Evolutionary conservation across 1,140 invertebrate species (phyloP).

Genomic region (Drosophila albomicans): DNA sequence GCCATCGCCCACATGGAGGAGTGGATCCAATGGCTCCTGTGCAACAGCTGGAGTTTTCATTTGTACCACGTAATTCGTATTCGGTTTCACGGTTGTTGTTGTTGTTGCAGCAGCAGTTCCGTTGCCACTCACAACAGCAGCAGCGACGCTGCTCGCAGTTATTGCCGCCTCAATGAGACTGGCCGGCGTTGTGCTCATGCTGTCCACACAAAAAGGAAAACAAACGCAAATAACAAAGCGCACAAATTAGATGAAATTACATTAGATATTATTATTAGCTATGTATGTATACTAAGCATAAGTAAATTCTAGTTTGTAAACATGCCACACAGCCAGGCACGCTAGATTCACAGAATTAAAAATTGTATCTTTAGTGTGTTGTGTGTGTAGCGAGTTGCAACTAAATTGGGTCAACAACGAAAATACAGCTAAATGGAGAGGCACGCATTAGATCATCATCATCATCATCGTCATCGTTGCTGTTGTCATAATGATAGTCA

Average conservation of each 20-base stretch:
- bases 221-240: neutral
- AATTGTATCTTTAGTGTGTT: conserved; percentile 3
- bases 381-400: conserved; percentile 32
- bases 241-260: conserved; percentile 23
- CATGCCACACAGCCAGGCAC: conserved; percentile 19
- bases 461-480: conserved; percentile 6
- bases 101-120: conserved; percentile 25
- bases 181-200: conserved; percentile 79
- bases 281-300: neutral
- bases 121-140: conserved; percentile 39
- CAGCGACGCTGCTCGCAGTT: conserved; percentile 62
- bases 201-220: conserved; percentile 33
- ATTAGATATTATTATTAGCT: conserved; percentile 16
- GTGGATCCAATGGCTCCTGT: conserved; percentile 77
- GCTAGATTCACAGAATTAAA: conserved; percentile 9
- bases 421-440: conserved; percentile 19
- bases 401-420: conserved; percentile 43
- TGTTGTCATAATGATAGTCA: conserved; percentile 11
- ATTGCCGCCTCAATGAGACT: conserved; percentile 79
- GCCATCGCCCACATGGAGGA: conserved; percentile 86
- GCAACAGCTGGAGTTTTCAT: conserved; percentile 54
- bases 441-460: conserved; percentile 76
- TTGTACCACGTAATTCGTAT: conserved; percentile 72
- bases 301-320: conserved; percentile 9
- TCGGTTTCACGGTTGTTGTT: conserved; percentile 65